These are phyloP conservation scores for Triplophysa yarkandensis DNA, from an alignment of 2,797 vertebrate genomes.

Conservation along the genomic window DNA sequence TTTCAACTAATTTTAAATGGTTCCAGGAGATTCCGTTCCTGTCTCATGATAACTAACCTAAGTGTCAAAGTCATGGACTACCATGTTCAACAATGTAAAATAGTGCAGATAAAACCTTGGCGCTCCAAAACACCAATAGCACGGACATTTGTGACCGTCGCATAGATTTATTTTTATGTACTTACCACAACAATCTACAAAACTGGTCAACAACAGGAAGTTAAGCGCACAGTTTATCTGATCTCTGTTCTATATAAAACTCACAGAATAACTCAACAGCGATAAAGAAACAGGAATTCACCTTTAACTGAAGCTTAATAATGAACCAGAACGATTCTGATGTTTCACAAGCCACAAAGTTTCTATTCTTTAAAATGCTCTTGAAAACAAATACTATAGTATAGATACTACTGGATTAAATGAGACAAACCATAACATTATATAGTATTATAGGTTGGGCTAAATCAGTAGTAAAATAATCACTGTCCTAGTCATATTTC, in stretches of 20 bases:
- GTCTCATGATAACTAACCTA: neutral
- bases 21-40: neutral
- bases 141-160: neutral
- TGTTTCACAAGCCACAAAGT: slow-evolving; percentile 2
- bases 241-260: slow-evolving; percentile 5
- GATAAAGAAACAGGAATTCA: neutral
- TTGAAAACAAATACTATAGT: neutral
- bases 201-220: neutral
- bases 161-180: neutral
- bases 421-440: too few species aligned
- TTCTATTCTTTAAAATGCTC: neutral
- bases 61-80: neutral
- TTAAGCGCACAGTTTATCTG: neutral
- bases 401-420: too few species aligned
- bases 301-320: neutral
- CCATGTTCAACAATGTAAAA: neutral
- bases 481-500: neutral
- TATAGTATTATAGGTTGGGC: too few species aligned
- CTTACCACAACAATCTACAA: neutral
- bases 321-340: neutral
- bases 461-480: neutral
- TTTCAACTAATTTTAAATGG: slow-evolving; percentile 1
- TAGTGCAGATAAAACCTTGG: neutral
- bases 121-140: neutral
- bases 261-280: neutral